These are phyloP conservation scores for Muscidifurax raptorellus DNA, from an alignment of 1,140 invertebrate genomes.

Conservation along the genomic window DNA sequence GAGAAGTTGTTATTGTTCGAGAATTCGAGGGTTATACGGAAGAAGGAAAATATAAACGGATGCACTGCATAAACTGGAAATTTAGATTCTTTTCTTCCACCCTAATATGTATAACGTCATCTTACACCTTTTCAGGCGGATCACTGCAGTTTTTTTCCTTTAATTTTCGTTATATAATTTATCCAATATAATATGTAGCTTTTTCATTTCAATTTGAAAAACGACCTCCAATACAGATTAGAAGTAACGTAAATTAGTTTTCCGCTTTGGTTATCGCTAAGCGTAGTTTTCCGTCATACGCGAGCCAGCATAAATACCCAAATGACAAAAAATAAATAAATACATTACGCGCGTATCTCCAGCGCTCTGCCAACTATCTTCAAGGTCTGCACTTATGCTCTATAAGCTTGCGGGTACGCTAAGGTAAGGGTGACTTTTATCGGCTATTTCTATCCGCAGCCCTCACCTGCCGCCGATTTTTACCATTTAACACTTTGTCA, in stretches of 20 bases:
- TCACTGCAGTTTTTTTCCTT: slow-evolving; percentile 10
- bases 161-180: not conserved
- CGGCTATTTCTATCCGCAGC: slow-evolving; percentile 35
- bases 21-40: slow-evolving; percentile 28
- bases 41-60: slow-evolving; percentile 38
- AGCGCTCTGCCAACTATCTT: slow-evolving; percentile 30
- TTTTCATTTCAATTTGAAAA: not conserved
- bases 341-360: slow-evolving; percentile 1
- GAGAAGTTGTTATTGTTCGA: slow-evolving; percentile 15
- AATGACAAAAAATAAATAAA: not conserved
- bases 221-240: too few relatives aligned
- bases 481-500: slow-evolving; percentile 21
- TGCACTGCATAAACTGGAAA: slow-evolving; percentile 29
- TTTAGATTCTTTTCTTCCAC: slow-evolving; percentile 14
- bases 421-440: slow-evolving; percentile 53
- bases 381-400: slow-evolving; percentile 44
- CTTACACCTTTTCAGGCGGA: slow-evolving; percentile 6
- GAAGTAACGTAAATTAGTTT: not conserved
- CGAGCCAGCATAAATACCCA: slow-evolving; percentile 27
- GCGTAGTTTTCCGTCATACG: not conserved
- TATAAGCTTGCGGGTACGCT: slow-evolving; percentile 52
- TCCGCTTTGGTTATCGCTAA: not conserved
- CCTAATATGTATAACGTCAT: slow-evolving; percentile 10
- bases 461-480: not conserved
- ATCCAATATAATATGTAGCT: not conserved